Conservation (phyloP, 2,888 invertebrate species). For the Drosophila subsilvestris region DNA sequence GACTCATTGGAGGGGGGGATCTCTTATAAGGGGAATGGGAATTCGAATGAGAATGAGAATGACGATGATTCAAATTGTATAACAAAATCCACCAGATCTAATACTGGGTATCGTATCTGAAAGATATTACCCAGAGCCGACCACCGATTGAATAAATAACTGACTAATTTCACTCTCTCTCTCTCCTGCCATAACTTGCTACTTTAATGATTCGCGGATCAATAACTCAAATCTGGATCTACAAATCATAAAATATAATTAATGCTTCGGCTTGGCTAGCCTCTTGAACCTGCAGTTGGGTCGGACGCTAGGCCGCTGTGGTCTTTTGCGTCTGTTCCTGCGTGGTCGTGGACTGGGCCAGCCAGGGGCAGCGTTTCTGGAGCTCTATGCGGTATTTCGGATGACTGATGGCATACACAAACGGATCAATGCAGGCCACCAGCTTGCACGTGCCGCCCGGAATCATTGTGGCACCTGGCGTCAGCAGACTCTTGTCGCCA, state of each 20-base stretch:
- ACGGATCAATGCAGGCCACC: slow-evolving; percentile 95
- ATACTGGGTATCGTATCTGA: slow-evolving; percentile 53
- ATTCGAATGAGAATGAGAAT: too few species aligned
- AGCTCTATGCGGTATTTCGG: slow-evolving; percentile 92
- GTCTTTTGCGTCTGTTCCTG: slow-evolving; percentile 72
- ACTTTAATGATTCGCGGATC: slow-evolving; percentile 7
- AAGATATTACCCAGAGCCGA: slow-evolving; percentile 56
- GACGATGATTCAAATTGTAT: slow-evolving; percentile 25
- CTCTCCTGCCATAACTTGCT: slow-evolving; percentile 55
- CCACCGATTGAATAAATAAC: slow-evolving; percentile 33
- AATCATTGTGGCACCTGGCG: slow-evolving; percentile 91
- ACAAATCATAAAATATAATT: slow-evolving; percentile 44
- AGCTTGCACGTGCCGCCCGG: slow-evolving; percentile 93
- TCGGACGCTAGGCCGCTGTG: slow-evolving; percentile 67
- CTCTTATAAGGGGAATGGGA: slow-evolving; percentile 4
- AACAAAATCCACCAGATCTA: slow-evolving; percentile 41
- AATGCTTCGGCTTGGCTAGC: slow-evolving; percentile 4
- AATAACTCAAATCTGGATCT: slow-evolving; percentile 31
- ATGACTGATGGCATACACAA: slow-evolving; percentile 95
- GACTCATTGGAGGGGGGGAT: slow-evolving; percentile 3
- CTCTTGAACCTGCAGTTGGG: slow-evolving; percentile 1
- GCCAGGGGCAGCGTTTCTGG: slow-evolving; percentile 90
- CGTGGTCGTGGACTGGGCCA: slow-evolving; percentile 82
- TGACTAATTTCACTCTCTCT: slow-evolving; percentile 4
- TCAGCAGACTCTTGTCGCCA: slow-evolving; percentile 88